Conservation (phyloP, 1,140 invertebrate genomes). For the Nebria ingens region DNA sequence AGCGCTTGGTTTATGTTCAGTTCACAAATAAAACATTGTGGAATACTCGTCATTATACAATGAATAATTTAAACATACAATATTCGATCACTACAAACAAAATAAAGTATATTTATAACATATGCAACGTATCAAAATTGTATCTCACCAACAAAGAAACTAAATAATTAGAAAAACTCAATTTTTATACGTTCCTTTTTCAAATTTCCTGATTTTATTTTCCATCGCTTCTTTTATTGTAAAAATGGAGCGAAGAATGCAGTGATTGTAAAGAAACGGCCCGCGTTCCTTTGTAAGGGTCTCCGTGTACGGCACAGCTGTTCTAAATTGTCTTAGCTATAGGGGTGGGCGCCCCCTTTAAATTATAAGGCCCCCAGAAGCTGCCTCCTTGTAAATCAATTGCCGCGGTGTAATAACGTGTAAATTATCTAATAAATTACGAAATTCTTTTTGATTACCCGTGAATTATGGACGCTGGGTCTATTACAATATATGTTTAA, state of each 20-base stretch:
- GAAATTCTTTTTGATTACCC: constrained; percentile 6
- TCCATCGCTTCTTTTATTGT: no score
- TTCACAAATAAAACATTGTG: not conserved
- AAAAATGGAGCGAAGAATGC: no score
- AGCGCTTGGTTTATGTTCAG: not conserved
- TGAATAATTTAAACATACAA: constrained; percentile 1
- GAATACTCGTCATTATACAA: not conserved
- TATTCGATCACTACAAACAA: no score
- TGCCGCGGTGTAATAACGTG: constrained; percentile 6
- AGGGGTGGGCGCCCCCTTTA: not conserved
- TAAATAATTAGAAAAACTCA: no score
- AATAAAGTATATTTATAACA: no score
- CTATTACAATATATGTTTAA: not conserved
- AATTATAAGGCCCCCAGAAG: no score
- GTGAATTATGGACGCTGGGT: not conserved
- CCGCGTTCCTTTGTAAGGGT: no score
- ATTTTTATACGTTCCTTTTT: no score
- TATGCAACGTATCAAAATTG: no score
- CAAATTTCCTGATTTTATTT: no score
- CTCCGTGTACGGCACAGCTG: not conserved
- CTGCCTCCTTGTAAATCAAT: constrained; percentile 1
- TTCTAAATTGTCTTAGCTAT: not conserved
- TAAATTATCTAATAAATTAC: constrained; percentile 5
- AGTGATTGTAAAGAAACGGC: no score
- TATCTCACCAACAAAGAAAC: no score